Base-by-base conservation (phyloP, 2,113 vertebrate genomes). In the Austrofundulus limnaeus region DNA sequence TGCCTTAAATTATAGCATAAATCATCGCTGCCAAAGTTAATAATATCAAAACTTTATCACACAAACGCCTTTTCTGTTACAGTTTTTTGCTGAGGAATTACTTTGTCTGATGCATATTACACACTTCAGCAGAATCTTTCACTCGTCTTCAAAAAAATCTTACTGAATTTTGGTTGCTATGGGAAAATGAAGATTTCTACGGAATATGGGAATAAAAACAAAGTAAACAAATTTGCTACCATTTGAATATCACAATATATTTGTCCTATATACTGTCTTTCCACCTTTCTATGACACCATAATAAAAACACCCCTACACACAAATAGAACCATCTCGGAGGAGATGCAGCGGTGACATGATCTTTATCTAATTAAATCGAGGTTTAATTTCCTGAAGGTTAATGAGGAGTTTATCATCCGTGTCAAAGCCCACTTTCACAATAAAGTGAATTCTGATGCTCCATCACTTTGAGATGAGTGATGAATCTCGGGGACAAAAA, bases 351-450 rank as follows among this genome's bases (percentile, higher is more conserved):
- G 13, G 62, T 82, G 83, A 83, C 84, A 82, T 63, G 66, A 84
- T 88, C 85, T 84, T 84, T 82, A 85, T 78, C 85, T 83, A 83
- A 90, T 90, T 88, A 85, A 87, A 87, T 88, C 77, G 82, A 64
- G 82, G 78, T 85, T 86, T 79, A 67, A 87, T 89, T 85, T 87
- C 84, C 83, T 83, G 75, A 85, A 88, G 81, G 80, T 90, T 91
- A 90, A 91, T 89, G 83, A 89, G 81, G 80, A 81, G 81, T 90
- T 90, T 88, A 85, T 82, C 79, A 80, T 78, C 72, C 14, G 37
- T 41, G 49, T 57, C 77, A 75, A 77, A 83, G 67, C 78, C 67
- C 70, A 77, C 81, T 85, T 85, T 85, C 38, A 76, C 77, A 78
- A 66, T n/a, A 48, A 28, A 61, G 74, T 7, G 12, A 21, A 8